Percentiles rank a stretch among this genome's conserved stretches.
These are phyloP conservation scores for Xylota sylvarum DNA, from an alignment of 2,888 invertebrate species.

Conservation along the genomic window DNA sequence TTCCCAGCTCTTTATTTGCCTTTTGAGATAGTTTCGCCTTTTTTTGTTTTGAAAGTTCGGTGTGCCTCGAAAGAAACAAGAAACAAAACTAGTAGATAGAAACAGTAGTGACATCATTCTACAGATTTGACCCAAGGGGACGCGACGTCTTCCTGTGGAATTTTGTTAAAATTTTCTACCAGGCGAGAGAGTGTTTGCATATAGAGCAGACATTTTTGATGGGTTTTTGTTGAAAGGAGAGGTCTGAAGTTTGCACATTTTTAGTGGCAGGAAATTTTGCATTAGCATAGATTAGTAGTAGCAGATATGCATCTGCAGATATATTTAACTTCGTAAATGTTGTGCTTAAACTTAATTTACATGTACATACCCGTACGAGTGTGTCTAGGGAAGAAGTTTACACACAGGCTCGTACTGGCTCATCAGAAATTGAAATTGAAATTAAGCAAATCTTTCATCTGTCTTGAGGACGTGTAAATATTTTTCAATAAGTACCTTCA, in stretches of 20 bases:
- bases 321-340: background rate
- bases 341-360: too few relatives aligned
- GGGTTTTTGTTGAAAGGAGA: background rate
- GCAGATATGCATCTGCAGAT: background rate
- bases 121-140: slow-evolving; percentile 11
- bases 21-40: background rate
- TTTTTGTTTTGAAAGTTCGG: background rate
- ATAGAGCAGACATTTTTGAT: background rate
- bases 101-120: slow-evolving; percentile 34
- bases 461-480: too few relatives aligned
- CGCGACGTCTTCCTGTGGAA: slow-evolving; percentile 1
- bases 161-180: slow-evolving; percentile 8
- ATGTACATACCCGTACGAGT: too few relatives aligned
- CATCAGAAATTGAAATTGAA: too few relatives aligned
- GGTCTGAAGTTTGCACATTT: background rate
- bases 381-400: too few relatives aligned
- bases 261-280: background rate
- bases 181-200: background rate
- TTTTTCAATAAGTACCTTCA: too few relatives aligned
- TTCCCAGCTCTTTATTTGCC: background rate
- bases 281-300: background rate
- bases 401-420: too few relatives aligned
- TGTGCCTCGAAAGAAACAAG: background rate
- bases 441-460: too few relatives aligned
- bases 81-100: background rate